Conservation (phyloP, 2,113 vertebrate genomes). For the Xerus inauris region DNA sequence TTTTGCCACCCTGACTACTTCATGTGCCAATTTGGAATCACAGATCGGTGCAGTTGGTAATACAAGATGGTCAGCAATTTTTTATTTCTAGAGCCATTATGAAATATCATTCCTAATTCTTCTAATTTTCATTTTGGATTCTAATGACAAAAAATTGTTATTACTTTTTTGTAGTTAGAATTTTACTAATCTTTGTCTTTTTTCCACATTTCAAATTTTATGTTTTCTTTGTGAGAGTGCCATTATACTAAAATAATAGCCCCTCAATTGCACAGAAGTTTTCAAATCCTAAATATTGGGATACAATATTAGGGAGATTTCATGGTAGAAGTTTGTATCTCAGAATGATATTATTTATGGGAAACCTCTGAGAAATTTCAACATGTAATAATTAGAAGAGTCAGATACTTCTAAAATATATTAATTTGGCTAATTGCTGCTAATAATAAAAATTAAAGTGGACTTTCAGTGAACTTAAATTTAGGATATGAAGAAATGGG, state of each 20-base stretch:
- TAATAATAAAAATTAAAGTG: slow-evolving; percentile 10
- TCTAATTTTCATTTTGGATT: too few relatives aligned
- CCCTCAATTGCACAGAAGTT: neutral
- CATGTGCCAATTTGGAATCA: too few relatives aligned
- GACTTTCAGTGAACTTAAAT: slow-evolving; percentile 24
- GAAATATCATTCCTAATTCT: too few relatives aligned
- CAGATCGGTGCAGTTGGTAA: too few relatives aligned
- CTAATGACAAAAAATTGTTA: too few relatives aligned
- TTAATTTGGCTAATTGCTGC: neutral
- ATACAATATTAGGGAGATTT: neutral
- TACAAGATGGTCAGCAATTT: too few relatives aligned
- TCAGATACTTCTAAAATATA: neutral
- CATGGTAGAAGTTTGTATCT: neutral
- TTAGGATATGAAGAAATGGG: neutral
- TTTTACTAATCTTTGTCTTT: too few relatives aligned
- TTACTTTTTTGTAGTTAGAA: too few relatives aligned
- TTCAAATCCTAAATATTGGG: neutral
- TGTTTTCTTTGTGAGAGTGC: neutral
- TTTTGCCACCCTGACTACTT: too few relatives aligned
- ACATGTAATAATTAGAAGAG: neutral
- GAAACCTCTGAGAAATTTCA: neutral
- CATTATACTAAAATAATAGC: neutral
- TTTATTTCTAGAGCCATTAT: too few relatives aligned
- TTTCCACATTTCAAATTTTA: too few relatives aligned
- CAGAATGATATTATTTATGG: neutral